A percentile compares a stretch with the other conserved stretches of the same genome.
These are phyloP conservation scores for Dilophus febrilis DNA, from an alignment of 2,888 invertebrate species.

Conservation along the genomic window DNA sequence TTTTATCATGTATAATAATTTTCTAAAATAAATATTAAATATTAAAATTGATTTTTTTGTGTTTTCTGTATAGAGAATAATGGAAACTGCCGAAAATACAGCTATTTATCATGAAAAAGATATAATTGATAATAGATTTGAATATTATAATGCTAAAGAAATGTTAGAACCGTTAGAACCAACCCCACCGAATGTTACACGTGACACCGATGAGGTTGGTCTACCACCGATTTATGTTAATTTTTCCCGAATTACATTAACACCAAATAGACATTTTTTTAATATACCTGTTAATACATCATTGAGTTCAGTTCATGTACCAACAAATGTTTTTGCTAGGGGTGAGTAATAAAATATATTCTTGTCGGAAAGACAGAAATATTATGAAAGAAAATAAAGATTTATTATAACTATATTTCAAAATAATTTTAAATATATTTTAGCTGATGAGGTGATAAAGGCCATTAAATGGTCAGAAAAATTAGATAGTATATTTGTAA, in stretches of 20 bases:
- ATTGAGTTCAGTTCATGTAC: conserved; percentile 82
- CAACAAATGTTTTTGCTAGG: conserved; percentile 87
- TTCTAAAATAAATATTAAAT: too few relatives aligned
- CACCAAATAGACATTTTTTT: conserved; percentile 58
- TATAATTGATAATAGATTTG: conserved; percentile 39
- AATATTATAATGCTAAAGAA: conserved; percentile 54
- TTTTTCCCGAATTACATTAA: conserved; percentile 22
- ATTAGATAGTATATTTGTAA: conserved; percentile 73
- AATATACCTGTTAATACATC: conserved; percentile 59
- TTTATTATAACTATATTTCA: not conserved
- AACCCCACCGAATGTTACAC: conserved; percentile 28
- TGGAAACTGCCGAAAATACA: conserved; percentile 73
- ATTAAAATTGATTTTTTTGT: too few relatives aligned
- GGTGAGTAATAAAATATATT: conserved; percentile 33
- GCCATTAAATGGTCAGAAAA: conserved; percentile 93
- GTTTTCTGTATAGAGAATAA: conserved; percentile 64
- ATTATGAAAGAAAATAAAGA: too few relatives aligned
- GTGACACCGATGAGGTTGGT: conserved; percentile 37
- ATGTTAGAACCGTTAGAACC: conserved; percentile 39
- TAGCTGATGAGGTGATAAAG: conserved; percentile 70
- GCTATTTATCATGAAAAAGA: conserved; percentile 44
- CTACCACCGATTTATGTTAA: conserved; percentile 43
- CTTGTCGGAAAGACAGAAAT: too few relatives aligned
- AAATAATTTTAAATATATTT: conserved; percentile 15
- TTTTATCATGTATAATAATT: not conserved